Percentiles rank a stretch among this genome's conserved stretches.
These are phyloP conservation scores for Craseonycteris thonglongyai DNA, from an alignment of 2,113 vertebrate species.

Conservation along the genomic window DNA sequence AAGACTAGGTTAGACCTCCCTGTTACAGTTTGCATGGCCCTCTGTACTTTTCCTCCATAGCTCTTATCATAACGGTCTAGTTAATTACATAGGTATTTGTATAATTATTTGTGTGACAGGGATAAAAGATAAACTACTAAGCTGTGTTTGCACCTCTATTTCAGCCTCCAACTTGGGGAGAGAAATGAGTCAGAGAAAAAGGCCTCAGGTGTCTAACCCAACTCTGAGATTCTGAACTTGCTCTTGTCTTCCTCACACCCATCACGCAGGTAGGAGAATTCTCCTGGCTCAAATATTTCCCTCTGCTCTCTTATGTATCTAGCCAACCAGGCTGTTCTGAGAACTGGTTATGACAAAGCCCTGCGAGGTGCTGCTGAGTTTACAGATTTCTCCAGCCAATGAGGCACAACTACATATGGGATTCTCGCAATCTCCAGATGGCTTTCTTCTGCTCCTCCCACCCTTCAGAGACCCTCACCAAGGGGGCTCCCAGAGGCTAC, in stretches of 20 bases:
- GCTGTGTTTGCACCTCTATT: not conserved
- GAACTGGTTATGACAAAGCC: not conserved
- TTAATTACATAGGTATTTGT: constrained; percentile 59
- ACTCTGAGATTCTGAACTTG: not conserved
- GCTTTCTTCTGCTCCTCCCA: not conserved
- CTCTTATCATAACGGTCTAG: constrained; percentile 43
- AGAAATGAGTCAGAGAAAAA: not conserved
- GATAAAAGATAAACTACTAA: constrained; percentile 55
- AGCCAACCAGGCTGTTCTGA: not conserved
- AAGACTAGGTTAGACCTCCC: constrained; percentile 26
- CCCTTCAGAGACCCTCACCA: not conserved
- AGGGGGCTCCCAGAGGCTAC: not conserved
- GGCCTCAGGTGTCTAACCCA: not conserved
- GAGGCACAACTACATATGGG: not conserved
- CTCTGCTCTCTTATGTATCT: not conserved
- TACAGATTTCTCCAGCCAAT: not conserved
- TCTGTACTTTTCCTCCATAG: not conserved
- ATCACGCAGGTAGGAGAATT: not conserved
- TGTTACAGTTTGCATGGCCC: not conserved
- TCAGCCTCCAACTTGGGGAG: not conserved
- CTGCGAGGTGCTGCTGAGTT: not conserved
- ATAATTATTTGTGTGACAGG: constrained; percentile 54
- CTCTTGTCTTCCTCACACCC: not conserved
- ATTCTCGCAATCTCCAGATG: not conserved
- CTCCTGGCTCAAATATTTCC: not conserved